These are phyloP conservation scores for Megalonaias nervosa DNA, from an alignment of 1,140 invertebrate species.

Conservation along the genomic window DNA sequence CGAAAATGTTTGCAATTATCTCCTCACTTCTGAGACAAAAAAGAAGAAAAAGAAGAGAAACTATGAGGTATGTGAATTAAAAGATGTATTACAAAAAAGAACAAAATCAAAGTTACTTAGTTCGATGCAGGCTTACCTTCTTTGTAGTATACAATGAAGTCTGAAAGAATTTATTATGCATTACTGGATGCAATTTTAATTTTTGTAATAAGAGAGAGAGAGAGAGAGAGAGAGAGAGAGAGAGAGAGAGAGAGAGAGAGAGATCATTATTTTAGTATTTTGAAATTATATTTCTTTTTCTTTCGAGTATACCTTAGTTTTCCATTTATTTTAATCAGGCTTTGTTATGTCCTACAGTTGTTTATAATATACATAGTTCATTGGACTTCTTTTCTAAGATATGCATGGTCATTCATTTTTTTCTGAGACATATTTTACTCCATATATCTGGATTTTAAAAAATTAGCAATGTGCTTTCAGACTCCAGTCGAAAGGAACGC, in stretches of 20 bases:
- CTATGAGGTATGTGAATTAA: constrained; percentile 15
- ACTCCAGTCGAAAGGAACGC: constrained; percentile 14
- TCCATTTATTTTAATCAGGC: too few relatives aligned
- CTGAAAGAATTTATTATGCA: too few relatives aligned
- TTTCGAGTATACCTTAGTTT: too few relatives aligned
- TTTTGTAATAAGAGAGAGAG: too few relatives aligned
- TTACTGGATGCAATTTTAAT: too few relatives aligned
- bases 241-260: too few relatives aligned
- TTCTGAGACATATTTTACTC: neutral
- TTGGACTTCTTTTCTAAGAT: neutral
- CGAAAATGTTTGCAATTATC: constrained; percentile 38
- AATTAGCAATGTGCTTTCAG: neutral
- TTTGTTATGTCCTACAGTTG: too few relatives aligned
- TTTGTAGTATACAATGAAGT: too few relatives aligned
- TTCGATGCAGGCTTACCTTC: too few relatives aligned
- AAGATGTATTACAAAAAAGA: constrained; percentile 1
- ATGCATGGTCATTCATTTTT: neutral
- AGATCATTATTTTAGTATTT: too few relatives aligned
- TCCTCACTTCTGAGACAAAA: constrained; percentile 19
- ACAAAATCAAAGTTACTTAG: neutral
- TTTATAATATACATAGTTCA: neutral
- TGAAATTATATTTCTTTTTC: too few relatives aligned
- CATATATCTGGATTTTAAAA: neutral
- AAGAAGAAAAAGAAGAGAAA: constrained; percentile 19
- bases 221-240: too few relatives aligned